Conservation (phyloP, 2,888 invertebrate genomes). For the Acleris sparsana region DNA sequence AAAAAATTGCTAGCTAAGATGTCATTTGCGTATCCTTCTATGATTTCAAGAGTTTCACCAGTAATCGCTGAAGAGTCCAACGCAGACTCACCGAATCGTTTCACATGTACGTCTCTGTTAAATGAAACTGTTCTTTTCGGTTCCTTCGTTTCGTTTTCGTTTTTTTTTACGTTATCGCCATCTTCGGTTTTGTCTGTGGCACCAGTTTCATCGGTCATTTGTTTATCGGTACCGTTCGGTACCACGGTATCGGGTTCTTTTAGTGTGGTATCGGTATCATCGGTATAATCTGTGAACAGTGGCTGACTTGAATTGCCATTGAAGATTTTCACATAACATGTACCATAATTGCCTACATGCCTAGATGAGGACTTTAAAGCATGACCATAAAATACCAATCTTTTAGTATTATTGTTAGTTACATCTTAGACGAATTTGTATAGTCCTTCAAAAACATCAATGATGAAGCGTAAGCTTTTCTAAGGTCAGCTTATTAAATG, state of each 20-base stretch:
- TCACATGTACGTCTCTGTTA: conserved; percentile 95
- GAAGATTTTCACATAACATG: background rate
- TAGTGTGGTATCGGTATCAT: conserved; percentile 68
- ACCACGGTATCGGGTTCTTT: conserved; percentile 48
- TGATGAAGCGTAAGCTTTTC: conserved; percentile 3
- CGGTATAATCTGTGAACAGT: conserved; percentile 72
- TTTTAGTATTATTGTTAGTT: background rate
- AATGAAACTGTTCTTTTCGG: conserved; percentile 90
- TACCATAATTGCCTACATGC: background rate
- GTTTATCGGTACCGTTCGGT: conserved; percentile 61
- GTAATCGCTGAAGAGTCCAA: conserved; percentile 43
- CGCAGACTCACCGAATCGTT: conserved; percentile 90
- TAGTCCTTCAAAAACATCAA: conserved; percentile 4
- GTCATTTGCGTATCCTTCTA: background rate
- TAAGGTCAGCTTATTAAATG: background rate
- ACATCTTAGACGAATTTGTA: conserved; percentile 5
- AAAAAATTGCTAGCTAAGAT: background rate
- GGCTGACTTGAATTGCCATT: conserved; percentile 19
- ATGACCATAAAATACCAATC: background rate
- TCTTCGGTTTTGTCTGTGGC: conserved; percentile 68
- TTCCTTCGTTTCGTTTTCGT: conserved; percentile 68
- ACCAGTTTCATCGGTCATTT: conserved; percentile 77
- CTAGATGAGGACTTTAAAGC: background rate
- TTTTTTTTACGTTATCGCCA: conserved; percentile 63
- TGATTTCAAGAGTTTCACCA: conserved; percentile 42